These are phyloP conservation scores for Globia sparganii DNA, from an alignment of 2,888 invertebrate species.

Conservation along the genomic window DNA sequence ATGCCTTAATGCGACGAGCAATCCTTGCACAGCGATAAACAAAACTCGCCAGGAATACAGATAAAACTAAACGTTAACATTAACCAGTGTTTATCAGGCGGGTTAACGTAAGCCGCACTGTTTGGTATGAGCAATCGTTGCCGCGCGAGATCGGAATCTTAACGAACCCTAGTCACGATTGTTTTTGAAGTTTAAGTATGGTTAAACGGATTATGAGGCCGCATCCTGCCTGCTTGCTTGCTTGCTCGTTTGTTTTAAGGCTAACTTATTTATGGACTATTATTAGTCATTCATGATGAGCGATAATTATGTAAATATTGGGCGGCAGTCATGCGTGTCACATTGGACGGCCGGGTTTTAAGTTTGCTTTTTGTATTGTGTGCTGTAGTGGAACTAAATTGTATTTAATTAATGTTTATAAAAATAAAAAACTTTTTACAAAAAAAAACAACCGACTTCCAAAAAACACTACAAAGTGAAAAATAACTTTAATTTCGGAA, in stretches of 20 bases:
- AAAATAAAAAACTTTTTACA: too few species aligned
- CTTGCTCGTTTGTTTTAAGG: constrained; percentile 39
- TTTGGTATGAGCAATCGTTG: constrained; percentile 86
- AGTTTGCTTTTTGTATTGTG: constrained; percentile 19
- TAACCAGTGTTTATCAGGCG: constrained; percentile 69
- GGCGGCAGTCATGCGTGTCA: constrained; percentile 40
- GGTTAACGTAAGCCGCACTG: constrained; percentile 60
- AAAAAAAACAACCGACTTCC: too few species aligned
- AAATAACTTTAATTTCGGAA: too few species aligned
- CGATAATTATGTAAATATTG: constrained; percentile 62
- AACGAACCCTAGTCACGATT: constrained; percentile 87
- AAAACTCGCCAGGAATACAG: constrained; percentile 68
- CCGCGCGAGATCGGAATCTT: constrained; percentile 85
- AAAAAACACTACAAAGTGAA: too few species aligned
- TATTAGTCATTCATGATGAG: constrained; percentile 53
- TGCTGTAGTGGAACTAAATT: constrained; percentile 14
- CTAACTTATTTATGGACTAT: constrained; percentile 49
- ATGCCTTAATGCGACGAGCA: constrained; percentile 63
- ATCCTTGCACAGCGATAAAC: constrained; percentile 66
- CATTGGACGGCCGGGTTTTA: constrained; percentile 1
- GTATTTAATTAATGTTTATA: constrained; percentile 3
- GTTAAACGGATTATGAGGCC: constrained; percentile 70
- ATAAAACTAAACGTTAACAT: constrained; percentile 70
- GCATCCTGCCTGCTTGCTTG: constrained; percentile 61
- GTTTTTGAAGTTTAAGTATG: constrained; percentile 66